Percentiles rank a stretch among this genome's conserved stretches.
phyloP scores from a whole-genome alignment of 1,140 invertebrate genomes.

The Plutomurus gul region DNA sequence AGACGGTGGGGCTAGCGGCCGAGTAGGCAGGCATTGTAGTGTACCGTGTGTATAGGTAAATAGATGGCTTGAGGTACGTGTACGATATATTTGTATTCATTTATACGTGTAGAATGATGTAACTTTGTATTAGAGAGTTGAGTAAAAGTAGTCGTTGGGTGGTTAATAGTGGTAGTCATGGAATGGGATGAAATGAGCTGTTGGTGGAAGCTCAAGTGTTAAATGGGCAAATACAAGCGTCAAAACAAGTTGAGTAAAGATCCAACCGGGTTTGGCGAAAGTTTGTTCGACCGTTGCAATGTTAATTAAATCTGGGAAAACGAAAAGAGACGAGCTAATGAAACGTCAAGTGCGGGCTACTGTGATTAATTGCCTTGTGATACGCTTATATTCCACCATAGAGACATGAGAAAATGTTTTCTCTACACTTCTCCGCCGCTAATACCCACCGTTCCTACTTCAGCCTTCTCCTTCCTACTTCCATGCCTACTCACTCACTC shows the following conservation, averaged over 20 bases:
- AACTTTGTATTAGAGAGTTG: too few species aligned
- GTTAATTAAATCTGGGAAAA: constrained; percentile 55
- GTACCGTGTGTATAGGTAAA: too few species aligned
- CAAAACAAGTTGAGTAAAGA: constrained; percentile 53
- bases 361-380: constrained; percentile 55
- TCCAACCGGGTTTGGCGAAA: constrained; percentile 49
- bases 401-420: constrained; percentile 38
- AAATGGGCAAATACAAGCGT: constrained; percentile 53
- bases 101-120: too few species aligned
- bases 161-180: not conserved
- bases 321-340: constrained; percentile 54
- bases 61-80: too few species aligned
- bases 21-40: too few species aligned
- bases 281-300: constrained; percentile 55
- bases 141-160: not conserved
- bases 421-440: not conserved
- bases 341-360: constrained; percentile 55
- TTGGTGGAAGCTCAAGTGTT: constrained; percentile 50
- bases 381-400: constrained; percentile 50
- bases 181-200: constrained; percentile 48
- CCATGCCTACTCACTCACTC: not conserved
- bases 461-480: not conserved
- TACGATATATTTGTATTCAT: too few species aligned
- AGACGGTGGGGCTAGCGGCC: not conserved
- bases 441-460: not conserved